Evolutionary conservation across 2,888 invertebrate species (phyloP).

Genomic region (Margaritifera margaritifera): DNA sequence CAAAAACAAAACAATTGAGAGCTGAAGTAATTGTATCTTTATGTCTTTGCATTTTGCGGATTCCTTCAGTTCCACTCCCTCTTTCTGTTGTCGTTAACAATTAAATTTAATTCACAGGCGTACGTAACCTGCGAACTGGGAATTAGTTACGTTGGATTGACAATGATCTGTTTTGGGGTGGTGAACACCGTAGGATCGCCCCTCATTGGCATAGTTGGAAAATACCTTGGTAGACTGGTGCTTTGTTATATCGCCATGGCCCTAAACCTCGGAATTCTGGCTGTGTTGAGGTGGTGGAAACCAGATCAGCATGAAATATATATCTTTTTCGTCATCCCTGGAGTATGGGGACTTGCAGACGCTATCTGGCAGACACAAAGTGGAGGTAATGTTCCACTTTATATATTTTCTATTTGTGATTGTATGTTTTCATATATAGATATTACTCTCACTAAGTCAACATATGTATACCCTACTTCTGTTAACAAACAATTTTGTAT

Average conservation of each 20-base stretch:
- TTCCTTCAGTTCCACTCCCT: too few species aligned
- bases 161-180: constrained; percentile 62
- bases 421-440: too few species aligned
- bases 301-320: constrained; percentile 28
- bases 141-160: constrained; percentile 60
- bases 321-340: constrained; percentile 50
- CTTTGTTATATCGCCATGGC: constrained; percentile 40
- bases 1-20: too few species aligned
- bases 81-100: neutral
- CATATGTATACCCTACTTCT: too few species aligned
- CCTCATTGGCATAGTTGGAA: constrained; percentile 46
- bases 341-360: constrained; percentile 50
- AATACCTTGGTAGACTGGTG: constrained; percentile 39
- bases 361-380: constrained; percentile 54
- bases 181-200: constrained; percentile 55
- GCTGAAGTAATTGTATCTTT: too few species aligned
- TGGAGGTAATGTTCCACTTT: constrained; percentile 32
- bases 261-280: constrained; percentile 39
- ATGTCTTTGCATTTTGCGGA: too few species aligned
- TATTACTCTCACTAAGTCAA: too few species aligned
- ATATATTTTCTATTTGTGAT: too few species aligned
- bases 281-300: constrained; percentile 40
- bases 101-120: constrained; percentile 45
- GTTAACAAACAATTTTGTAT: too few species aligned
- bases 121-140: constrained; percentile 64